Conservation (phyloP, 2,888 invertebrate species). For the Nezara viridula region DNA sequence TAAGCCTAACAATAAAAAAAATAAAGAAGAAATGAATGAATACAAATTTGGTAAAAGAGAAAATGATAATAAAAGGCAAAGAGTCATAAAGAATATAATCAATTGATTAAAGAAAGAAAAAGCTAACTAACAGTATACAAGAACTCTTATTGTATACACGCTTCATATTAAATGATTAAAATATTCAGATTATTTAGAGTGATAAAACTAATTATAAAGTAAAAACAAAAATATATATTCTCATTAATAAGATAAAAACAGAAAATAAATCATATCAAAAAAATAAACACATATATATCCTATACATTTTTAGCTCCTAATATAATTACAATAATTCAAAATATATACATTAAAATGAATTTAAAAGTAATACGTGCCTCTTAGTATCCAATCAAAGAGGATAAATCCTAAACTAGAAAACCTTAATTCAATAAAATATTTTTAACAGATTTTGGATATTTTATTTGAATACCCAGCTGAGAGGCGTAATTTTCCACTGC, state of each 20-base stretch:
- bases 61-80: background rate
- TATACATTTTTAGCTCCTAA: background rate
- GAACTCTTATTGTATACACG: background rate
- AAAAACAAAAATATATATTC: background rate
- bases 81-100: background rate
- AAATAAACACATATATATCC: background rate
- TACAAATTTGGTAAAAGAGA: background rate
- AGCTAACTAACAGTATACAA: background rate
- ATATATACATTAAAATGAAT: background rate
- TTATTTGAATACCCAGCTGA: slow-evolving; percentile 50
- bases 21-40: background rate
- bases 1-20: background rate
- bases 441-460: slow-evolving; percentile 19
- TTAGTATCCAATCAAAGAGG: background rate
- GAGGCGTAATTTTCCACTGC: slow-evolving; percentile 32
- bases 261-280: background rate
- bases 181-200: background rate
- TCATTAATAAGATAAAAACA: background rate
- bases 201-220: slow-evolving; percentile 2
- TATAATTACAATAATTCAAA: background rate
- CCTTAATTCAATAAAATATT: background rate
- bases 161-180: background rate
- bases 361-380: background rate
- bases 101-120: background rate
- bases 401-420: background rate